Conservation (phyloP, 2,113 vertebrate species). For the Lepus americanus region DNA sequence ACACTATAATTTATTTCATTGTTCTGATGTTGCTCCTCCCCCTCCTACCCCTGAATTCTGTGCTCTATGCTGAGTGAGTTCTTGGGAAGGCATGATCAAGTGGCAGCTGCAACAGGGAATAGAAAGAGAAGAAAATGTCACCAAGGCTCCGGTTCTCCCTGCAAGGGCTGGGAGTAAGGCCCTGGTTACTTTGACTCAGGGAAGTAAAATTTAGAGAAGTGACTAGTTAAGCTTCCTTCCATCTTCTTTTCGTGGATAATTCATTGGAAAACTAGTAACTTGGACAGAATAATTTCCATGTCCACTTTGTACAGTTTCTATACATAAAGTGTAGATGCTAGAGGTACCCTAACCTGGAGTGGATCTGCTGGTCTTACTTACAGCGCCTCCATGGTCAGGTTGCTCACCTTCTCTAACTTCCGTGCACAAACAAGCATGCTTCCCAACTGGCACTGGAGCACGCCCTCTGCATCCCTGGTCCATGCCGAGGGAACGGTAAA, state of each 20-base stretch:
- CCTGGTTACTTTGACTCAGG: not conserved
- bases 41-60: not conserved
- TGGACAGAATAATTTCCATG: not conserved
- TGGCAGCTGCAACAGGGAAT: not conserved
- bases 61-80: not conserved
- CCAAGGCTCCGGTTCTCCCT: not conserved
- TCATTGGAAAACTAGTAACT: not conserved
- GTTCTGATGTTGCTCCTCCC: not conserved
- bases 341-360: not conserved
- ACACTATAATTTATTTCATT: constrained; percentile 74
- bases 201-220: not conserved
- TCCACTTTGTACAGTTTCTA: not conserved
- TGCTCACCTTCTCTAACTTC: not conserved
- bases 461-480: too few relatives aligned
- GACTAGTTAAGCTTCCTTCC: not conserved
- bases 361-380: not conserved
- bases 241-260: not conserved
- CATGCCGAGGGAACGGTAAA: not conserved
- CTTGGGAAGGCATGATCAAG: not conserved
- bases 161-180: not conserved
- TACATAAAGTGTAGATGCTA: not conserved
- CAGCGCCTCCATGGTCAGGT: fast-evolving
- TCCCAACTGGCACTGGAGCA: too few relatives aligned
- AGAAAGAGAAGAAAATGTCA: not conserved
- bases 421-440: not conserved